Percentiles rank a stretch among this genome's conserved stretches.
phyloP scores from a whole-genome alignment of 2,113 vertebrate species.

The Scolopax mira region DNA sequence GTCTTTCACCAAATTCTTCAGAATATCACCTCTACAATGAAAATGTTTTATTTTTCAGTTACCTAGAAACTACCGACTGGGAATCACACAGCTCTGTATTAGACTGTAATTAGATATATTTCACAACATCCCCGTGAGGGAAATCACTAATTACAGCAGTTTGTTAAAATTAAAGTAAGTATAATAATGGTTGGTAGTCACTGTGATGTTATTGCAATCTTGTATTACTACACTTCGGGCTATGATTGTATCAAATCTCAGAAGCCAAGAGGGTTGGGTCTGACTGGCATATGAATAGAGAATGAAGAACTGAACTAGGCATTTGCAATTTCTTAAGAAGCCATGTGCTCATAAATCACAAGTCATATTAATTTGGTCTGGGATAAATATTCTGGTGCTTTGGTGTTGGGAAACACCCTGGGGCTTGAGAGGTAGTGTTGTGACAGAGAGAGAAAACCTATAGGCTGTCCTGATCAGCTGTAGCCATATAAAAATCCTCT shows the following conservation, averaged over 20 bases:
- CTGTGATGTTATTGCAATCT: neutral
- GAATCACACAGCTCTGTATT: neutral
- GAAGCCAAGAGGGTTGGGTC: neutral
- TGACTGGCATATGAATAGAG: neutral
- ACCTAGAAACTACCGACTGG: neutral
- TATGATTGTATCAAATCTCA: conserved; percentile 1
- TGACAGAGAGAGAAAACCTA: neutral
- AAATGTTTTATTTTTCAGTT: neutral
- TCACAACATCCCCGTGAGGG: neutral
- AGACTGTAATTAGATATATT: neutral
- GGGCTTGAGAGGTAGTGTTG: neutral
- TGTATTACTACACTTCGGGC: neutral
- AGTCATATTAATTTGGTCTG: neutral
- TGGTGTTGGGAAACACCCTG: neutral
- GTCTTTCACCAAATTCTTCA: neutral
- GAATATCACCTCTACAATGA: neutral
- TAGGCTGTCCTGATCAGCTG: neutral
- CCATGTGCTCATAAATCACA: neutral
- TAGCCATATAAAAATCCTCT: neutral
- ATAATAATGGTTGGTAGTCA: neutral
- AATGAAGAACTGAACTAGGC: neutral
- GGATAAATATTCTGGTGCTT: neutral
- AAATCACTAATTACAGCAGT: conserved; percentile 35
- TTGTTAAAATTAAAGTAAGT: conserved; percentile 23
- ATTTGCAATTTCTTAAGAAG: neutral